Evolutionary conservation across 2,888 invertebrate genomes (phyloP).

Genomic region (Amiota minor): DNA sequence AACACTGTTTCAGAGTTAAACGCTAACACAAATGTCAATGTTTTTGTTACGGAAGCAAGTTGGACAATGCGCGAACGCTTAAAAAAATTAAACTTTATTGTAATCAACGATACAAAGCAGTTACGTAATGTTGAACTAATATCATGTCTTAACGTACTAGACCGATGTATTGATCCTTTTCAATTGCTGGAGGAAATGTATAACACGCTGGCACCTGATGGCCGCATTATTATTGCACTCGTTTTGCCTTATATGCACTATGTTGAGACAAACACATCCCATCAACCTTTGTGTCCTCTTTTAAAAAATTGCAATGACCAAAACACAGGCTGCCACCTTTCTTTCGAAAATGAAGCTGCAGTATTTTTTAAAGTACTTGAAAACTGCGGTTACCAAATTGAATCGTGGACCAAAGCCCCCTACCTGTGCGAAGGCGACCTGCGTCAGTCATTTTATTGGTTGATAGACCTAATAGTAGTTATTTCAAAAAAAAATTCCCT

Average conservation of each 20-base stretch:
- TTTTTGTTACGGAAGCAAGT: constrained; percentile 94
- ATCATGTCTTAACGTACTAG: constrained; percentile 91
- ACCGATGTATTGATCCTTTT: constrained; percentile 91
- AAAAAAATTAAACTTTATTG: constrained; percentile 75
- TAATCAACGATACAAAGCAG: constrained; percentile 68
- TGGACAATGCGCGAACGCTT: constrained; percentile 89
- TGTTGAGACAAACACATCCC: constrained; percentile 87
- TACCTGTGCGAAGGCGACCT: constrained; percentile 98
- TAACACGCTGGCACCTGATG: constrained; percentile 81
- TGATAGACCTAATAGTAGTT: constrained; percentile 92
- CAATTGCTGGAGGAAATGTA: constrained; percentile 85
- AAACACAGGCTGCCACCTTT: constrained; percentile 77
- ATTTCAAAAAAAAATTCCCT: constrained; percentile 75
- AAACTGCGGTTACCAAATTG: constrained; percentile 81
- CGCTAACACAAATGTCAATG: constrained; percentile 76
- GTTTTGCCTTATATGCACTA: constrained; percentile 96
- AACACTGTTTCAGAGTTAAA: constrained; percentile 74
- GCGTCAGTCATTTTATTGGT: constrained; percentile 91
- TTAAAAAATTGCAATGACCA: constrained; percentile 73
- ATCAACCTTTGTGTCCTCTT: constrained; percentile 74
- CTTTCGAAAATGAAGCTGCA: constrained; percentile 86
- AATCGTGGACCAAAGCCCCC: constrained; percentile 91
- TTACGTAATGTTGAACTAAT: constrained; percentile 70
- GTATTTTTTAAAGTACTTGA: constrained; percentile 79
- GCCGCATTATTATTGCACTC: constrained; percentile 87